A percentile compares a stretch with the other conserved stretches of the same genome.
Evolutionary conservation across 2,113 vertebrate genomes (phyloP).

Genomic region (Scophthalmus maximus): DNA sequence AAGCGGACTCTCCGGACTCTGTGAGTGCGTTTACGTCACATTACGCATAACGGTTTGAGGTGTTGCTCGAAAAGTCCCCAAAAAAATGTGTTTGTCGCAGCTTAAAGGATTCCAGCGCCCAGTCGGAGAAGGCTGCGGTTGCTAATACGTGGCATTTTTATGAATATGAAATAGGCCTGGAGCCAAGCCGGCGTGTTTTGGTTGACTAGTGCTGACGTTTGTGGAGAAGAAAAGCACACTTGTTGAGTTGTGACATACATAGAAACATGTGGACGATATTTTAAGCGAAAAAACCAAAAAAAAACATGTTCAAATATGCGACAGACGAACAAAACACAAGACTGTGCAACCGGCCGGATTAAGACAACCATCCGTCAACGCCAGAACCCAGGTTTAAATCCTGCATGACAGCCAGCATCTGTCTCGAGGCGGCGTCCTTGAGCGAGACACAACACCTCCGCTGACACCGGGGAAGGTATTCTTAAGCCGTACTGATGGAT

Average conservation of each 20-base stretch:
- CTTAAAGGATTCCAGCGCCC: background rate
- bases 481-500: constrained; percentile 19
- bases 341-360: constrained; percentile 4
- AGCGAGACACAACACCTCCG: constrained; percentile 34
- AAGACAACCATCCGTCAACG: constrained; percentile 29
- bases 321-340: constrained; percentile 8
- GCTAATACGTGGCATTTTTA: background rate
- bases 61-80: no score
- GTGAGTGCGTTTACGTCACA: no score
- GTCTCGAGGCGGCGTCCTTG: constrained; percentile 51
- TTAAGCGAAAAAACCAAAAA: background rate
- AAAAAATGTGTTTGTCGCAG: background rate
- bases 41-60: no score
- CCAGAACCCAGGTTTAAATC: constrained; percentile 25
- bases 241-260: background rate
- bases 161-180: background rate
- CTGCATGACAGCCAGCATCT: constrained; percentile 43
- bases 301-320: background rate
- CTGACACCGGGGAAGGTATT: constrained; percentile 34
- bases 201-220: background rate
- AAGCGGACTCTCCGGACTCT: no score
- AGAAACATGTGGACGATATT: background rate
- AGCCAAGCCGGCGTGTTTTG: background rate
- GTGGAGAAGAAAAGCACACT: no score
- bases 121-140: background rate